Evolutionary conservation across 2,113 vertebrate genomes (phyloP).

Genomic region (Platysteira castanea): DNA sequence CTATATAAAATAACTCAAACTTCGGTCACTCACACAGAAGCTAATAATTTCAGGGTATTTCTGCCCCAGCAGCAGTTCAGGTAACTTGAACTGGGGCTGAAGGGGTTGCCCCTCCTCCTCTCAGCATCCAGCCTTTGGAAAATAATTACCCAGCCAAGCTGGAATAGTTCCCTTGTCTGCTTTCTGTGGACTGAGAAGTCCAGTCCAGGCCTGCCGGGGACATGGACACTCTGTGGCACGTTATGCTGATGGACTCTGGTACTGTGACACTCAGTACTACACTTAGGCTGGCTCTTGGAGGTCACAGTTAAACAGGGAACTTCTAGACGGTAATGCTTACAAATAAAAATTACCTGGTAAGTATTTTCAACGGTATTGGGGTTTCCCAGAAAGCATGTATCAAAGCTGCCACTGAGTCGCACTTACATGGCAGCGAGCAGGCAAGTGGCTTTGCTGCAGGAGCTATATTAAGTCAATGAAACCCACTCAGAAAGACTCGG

Average conservation of each 20-base stretch:
- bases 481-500: neutral
- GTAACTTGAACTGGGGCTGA: neutral
- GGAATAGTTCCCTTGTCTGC: neutral
- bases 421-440: neutral
- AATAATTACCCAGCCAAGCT: neutral
- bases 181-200: neutral
- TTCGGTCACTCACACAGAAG: neutral
- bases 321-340: neutral
- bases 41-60: neutral
- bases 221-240: fast-evolving
- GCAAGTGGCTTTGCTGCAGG: neutral
- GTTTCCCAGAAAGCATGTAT: neutral
- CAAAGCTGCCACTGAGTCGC: neutral
- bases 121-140: neutral
- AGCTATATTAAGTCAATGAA: neutral
- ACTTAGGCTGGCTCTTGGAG: neutral
- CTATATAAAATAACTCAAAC: neutral
- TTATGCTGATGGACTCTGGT: neutral
- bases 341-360: neutral
- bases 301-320: neutral
- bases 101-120: neutral
- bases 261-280: neutral
- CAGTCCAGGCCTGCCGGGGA: neutral
- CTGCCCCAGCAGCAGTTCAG: neutral
- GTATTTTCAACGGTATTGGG: neutral